Conservation (phyloP, 2,797 vertebrate species). For the Acipenser oxyrinchus region DNA sequence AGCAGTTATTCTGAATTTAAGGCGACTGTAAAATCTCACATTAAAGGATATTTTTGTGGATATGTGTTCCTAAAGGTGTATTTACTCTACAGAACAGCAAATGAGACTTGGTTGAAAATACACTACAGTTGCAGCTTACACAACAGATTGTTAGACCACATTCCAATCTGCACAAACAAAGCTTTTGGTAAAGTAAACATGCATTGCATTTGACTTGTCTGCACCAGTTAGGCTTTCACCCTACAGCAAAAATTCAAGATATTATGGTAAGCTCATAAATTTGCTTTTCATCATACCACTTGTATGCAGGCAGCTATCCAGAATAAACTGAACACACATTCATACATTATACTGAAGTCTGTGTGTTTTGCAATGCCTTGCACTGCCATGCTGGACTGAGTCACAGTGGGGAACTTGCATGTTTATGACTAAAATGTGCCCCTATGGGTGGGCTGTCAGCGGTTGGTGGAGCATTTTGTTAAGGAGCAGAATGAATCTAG, state of each 20-base stretch:
- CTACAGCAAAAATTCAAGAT: slow-evolving; percentile 21
- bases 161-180: slow-evolving; percentile 27
- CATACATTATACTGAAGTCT: slow-evolving; percentile 20
- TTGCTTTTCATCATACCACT: slow-evolving; percentile 35
- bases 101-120: too few species aligned
- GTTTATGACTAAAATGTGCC: slow-evolving; percentile 42
- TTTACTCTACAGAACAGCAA: too few species aligned
- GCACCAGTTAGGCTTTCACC: slow-evolving; percentile 35
- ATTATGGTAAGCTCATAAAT: slow-evolving; percentile 23
- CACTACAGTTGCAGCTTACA: too few species aligned
- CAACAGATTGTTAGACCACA: slow-evolving; percentile 11
- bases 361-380: slow-evolving; percentile 11
- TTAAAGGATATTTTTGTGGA: too few species aligned
- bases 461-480: slow-evolving; percentile 27
- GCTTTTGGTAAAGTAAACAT: slow-evolving; percentile 41
- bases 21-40: too few species aligned
- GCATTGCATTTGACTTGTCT: slow-evolving; percentile 43
- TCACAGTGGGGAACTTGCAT: slow-evolving; percentile 27
- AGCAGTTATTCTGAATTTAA: too few species aligned
- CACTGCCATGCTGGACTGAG: slow-evolving; percentile 17
- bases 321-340: slow-evolving; percentile 31
- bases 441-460: slow-evolving; percentile 44
- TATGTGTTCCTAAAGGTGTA: too few species aligned
- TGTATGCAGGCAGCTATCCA: slow-evolving; percentile 29
- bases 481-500: slow-evolving; percentile 34